Base-by-base conservation (phyloP, 2,888 invertebrate genomes). In the Osedax frankpressi region DNA sequence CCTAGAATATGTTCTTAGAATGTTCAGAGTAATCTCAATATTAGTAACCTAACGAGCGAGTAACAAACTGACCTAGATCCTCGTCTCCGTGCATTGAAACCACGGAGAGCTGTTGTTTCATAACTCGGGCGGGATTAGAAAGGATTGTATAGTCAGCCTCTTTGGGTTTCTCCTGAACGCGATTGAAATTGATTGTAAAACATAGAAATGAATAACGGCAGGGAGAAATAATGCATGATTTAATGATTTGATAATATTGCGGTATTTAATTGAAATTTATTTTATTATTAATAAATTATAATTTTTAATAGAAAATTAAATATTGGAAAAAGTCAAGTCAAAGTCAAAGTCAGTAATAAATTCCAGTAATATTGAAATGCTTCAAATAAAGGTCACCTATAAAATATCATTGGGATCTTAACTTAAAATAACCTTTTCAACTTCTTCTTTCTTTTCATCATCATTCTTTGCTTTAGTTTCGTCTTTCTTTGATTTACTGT, bases 101-200 rank as follows among this genome's bases (percentile, higher is more conserved):
- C 6, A 88, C 87, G 77, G 87, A 87, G 76, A 88, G 80, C 30
- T 73, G 98, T 81, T 93, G 93, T 77, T 94, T 90, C 88, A 99
- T 90, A 0, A 93, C 90, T 74, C 98, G 89, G 0, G 94, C 94
- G 0, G 98, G 98, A 87, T 98, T 98, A 80, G 89, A 89, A 67
- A 99, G 86, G 77, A 94, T 90, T 85, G 95, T 94, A 85, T 92
- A 94, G 76, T 86, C 89, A 0, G 95, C 92, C 82, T 98, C 98
- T 60, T 86, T 85, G 76, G 85, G 82, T 74, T 87, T 87, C 76
- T 87, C 86, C 75, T n/a, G n/a, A n/a, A n/a, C n/a, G n/a, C n/a
- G n/a, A n/a, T n/a, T 68, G 70, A 60, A 71, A 60, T 28, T 73
- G 30, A 69, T 11, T 28, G 29, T 27, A 70, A 28, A 24, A 11